These are phyloP conservation scores for Danaus plexippus DNA, from an alignment of 1,140 invertebrate species.

Conservation along the genomic window DNA sequence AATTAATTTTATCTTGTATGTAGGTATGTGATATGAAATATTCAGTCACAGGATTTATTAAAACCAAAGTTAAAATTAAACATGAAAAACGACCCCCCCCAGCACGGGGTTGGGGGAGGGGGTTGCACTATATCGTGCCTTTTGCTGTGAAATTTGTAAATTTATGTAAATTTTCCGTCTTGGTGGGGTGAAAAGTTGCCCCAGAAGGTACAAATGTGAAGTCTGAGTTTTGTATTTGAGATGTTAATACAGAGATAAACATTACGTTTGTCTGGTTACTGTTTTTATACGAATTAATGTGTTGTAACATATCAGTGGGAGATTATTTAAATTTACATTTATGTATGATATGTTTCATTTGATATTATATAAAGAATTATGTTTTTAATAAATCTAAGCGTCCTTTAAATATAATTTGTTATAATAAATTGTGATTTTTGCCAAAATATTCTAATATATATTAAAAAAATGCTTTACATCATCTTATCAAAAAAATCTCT, in stretches of 20 bases:
- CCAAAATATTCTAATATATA: no score
- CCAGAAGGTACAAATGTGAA: conserved; percentile 34
- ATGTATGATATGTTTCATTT: no score
- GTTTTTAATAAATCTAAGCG: no score
- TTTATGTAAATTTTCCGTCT: conserved; percentile 70
- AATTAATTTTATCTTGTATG: no score
- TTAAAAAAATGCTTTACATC: no score
- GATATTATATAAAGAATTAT: no score
- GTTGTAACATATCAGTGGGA: no score
- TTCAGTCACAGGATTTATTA: conserved; percentile 48
- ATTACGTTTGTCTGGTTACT: neutral
- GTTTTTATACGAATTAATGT: neutral
- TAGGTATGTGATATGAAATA: no score
- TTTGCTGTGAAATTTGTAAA: conserved; percentile 64
- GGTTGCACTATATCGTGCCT: conserved; percentile 49
- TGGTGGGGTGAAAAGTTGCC: conserved; percentile 46
- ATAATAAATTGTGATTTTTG: no score
- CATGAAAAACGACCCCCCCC: conserved; percentile 60
- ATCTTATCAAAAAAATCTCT: no score
- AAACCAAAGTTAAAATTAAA: conserved; percentile 71
- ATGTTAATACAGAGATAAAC: neutral
- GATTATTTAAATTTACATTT: no score
- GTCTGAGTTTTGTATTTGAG: conserved; percentile 22
- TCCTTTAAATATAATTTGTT: no score
- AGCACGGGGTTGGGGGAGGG: conserved; percentile 21